Evolutionary conservation across 2,888 invertebrate genomes (phyloP), one percentile per base, ranked within the genome.

Genomic region (Bellardia pandia): DNA sequence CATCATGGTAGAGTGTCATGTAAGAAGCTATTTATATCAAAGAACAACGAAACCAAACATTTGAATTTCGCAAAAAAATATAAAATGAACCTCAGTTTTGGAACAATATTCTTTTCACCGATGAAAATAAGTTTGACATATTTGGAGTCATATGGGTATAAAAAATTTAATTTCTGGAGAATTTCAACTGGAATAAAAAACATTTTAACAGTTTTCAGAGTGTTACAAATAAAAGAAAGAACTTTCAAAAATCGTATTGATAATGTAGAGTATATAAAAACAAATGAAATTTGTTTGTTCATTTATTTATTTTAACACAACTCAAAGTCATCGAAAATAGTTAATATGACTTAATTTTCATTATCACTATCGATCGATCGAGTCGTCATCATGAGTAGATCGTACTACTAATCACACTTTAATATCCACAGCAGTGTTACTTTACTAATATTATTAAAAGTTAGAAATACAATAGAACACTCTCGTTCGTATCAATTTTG

Each of bases 371-470:
- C 33, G 30, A 75, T 48, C 11, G 58, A 58, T 69, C 11, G 16
- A 37, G 23, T 7, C 53, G 33, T 58, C 33, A 56, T 7, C n/a
- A 66, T 56, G 40, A 77, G 42, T 42, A 42, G 8, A 58, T 45
- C 30, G 77, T 58, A n/a, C 58, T 45, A 68, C n/a, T 68, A 68
- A 45, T 60, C 48, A 75, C 45, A 58, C 58, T 5, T n/a, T 74
- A 58, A 45, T 30, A 14, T 23, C 4, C 23, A 56, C 72, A 56
- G 53, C 5, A 71, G n/a, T 13, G 8, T 9, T 53, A 53, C 23
- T 30, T 37, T 37, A 66, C 45, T 30, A 72, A 72, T 30, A 58
- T 33, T 11, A 58, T 42, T 13, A 74, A 74, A 14, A 11, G 30
- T 14, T 74, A 58, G 13, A 53, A 37, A 37, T 9, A 53, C 37